A percentile compares a stretch with the other conserved stretches of the same genome.
Conservation (phyloP, 2,797 vertebrate species). For the Poliocrania exsul region DNA sequence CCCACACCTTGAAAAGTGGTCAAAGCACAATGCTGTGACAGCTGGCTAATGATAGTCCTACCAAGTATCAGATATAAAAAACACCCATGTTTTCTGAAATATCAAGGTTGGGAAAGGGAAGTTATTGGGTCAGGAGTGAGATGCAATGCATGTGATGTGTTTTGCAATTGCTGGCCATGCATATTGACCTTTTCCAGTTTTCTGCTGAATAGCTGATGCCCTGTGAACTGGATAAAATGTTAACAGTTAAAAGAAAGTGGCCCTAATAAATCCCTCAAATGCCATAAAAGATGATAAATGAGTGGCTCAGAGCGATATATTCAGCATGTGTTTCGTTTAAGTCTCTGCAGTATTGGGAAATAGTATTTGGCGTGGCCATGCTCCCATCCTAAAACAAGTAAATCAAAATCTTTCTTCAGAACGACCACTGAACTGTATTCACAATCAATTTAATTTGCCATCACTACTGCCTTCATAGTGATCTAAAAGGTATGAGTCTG, state of each 20-base stretch:
- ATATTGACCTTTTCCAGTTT: slow-evolving; percentile 9
- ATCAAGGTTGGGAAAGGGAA: background rate
- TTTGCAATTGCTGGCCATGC: slow-evolving; percentile 30
- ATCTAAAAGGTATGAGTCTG: background rate
- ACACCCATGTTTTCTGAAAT: background rate
- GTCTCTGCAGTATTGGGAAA: background rate
- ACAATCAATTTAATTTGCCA: background rate
- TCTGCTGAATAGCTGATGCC: background rate
- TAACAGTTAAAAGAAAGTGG: background rate
- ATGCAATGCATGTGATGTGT: background rate
- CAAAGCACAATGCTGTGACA: background rate
- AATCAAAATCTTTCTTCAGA: background rate
- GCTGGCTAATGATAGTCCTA: background rate
- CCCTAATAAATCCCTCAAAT: background rate
- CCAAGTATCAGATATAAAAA: background rate
- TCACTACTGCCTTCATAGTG: background rate
- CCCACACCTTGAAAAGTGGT: background rate
- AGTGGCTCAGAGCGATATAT: background rate
- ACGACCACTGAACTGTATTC: background rate
- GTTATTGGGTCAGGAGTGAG: background rate
- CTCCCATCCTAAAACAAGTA: background rate
- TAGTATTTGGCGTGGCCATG: fast-evolving
- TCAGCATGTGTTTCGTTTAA: background rate
- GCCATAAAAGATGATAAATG: background rate
- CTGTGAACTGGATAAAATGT: slow-evolving; percentile 15